These are phyloP conservation scores for Accipiter cooperii DNA, from an alignment of 2,113 vertebrate species.

Conservation along the genomic window DNA sequence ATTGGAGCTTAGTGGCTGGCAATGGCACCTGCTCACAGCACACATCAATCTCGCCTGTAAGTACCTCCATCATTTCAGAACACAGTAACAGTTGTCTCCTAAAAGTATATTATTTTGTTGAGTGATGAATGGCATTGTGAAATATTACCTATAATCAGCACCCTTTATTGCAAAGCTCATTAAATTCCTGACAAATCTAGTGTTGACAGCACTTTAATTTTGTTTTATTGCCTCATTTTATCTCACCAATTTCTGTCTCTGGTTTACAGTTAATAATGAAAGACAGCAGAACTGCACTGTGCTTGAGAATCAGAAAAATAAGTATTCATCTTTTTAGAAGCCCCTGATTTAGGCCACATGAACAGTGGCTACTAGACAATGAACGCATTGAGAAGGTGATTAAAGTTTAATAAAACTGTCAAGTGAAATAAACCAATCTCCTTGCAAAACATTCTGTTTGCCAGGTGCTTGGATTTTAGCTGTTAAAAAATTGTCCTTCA, in stretches of 20 bases:
- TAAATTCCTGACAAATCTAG: conserved; percentile 10
- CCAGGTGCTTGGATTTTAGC: conserved; percentile 31
- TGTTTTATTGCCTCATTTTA: conserved; percentile 46
- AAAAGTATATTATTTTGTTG: conserved; percentile 11
- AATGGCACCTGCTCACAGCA: neutral
- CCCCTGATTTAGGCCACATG: neutral
- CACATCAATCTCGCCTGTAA: neutral
- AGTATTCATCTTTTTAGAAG: neutral
- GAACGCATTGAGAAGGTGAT: conserved; percentile 13
- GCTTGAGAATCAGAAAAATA: conserved; percentile 12
- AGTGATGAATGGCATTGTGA: conserved; percentile 14
- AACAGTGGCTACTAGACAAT: neutral
- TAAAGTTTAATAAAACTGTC: conserved; percentile 62
- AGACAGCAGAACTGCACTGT: neutral
- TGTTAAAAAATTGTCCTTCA: conserved; percentile 49
- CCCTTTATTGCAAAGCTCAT: conserved; percentile 23
- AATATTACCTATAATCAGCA: conserved; percentile 28
- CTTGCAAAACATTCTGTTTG: conserved; percentile 33
- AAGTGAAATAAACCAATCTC: conserved; percentile 42
- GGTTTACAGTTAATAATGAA: conserved; percentile 28
- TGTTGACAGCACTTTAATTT: conserved; percentile 56
- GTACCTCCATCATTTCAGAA: neutral
- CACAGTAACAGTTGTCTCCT: neutral
- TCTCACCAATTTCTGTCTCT: neutral
- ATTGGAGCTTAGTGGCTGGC: neutral